A percentile compares a stretch with the other conserved stretches of the same genome.
phyloP scores from a whole-genome alignment of 2,888 invertebrate species.

The Sinohyriopsis cumingii region DNA sequence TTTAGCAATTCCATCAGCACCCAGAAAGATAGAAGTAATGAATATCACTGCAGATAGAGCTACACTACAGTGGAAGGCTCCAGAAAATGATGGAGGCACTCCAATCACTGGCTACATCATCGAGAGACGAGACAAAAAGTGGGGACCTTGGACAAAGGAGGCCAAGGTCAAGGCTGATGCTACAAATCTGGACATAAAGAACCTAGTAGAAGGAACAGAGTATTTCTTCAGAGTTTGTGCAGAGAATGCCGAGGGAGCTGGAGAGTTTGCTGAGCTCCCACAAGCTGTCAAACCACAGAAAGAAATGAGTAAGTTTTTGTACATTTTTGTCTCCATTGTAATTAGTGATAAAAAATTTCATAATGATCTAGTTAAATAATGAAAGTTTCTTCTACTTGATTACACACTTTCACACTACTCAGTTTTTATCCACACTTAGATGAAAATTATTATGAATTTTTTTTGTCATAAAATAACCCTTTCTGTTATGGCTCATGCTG shows the following conservation, averaged over 20 bases:
- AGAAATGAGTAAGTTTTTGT: conserved; percentile 39
- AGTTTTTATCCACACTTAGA: too few species aligned
- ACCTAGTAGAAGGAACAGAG: conserved; percentile 61
- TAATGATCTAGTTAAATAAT: too few species aligned
- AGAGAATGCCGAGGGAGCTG: conserved; percentile 66
- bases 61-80: conserved; percentile 69
- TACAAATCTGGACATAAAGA: conserved; percentile 51
- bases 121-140: conserved; percentile 62
- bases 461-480: too few species aligned
- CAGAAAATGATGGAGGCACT: conserved; percentile 67
- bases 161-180: conserved; percentile 51
- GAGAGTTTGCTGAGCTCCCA: conserved; percentile 57
- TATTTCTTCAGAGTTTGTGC: conserved; percentile 70
- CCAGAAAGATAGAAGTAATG: conserved; percentile 48
- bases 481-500: too few species aligned
- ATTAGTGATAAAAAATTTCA: too few species aligned
- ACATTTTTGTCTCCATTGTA: background rate
- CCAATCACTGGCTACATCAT: conserved; percentile 61
- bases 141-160: conserved; percentile 59
- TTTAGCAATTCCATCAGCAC: conserved; percentile 51
- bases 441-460: too few species aligned
- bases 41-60: conserved; percentile 54
- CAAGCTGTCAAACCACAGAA: conserved; percentile 55
- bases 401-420: too few species aligned
- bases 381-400: too few species aligned